Evolutionary conservation across 92 coral and sea anemone genomes (phyloP), one percentile per base, ranked within the genome.

Genomic region (Actinernus sp.): DNA sequence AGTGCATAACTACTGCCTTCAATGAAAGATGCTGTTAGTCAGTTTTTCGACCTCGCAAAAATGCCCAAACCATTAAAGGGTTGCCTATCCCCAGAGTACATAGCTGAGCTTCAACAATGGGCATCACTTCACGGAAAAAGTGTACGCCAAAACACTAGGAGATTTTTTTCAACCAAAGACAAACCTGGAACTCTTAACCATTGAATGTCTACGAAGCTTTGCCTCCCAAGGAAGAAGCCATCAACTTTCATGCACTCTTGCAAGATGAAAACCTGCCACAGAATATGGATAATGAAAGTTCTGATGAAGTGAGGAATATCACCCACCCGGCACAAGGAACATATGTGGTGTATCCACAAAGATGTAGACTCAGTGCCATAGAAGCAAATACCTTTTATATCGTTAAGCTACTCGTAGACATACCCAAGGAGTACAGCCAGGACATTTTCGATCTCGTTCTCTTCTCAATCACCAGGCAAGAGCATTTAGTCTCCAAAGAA

Each of bases 131-230:
- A 60, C 49, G 80, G 80, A 45, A 80, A 53, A 54, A 49, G 61
- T 61, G 68, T 71, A 44, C 58, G 79, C 34, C 87, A 80, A 56
- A 80, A 71, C 65, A 71, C 80, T 22, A 67, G 56, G 32, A 62
- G 61, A 65, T 70, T 31, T 53, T 71, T 43, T 54, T 71, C 52
- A 16, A 69, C 65, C 41, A 70, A 69, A 63, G 86, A 79, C 49
- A 49, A 57, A 38, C 67, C 78, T 47, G 85, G 77, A 58, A 58
- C 68, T 26, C 2, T 0, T 8, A 55, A 55, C 62, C 74, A 31
- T 58, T 79, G 38, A 79, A 79, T 58, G 22, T 70, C 21, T 70
- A 70, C 22, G 45, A 71, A 56, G 73, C 63, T 37, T 51, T 60
- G 26, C 19, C 69, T 23, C 59, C 77, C 58, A 58, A 78, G 58